Evolutionary conservation across 2,113 vertebrate species (phyloP).

Genomic region (Perognathus longimembris): DNA sequence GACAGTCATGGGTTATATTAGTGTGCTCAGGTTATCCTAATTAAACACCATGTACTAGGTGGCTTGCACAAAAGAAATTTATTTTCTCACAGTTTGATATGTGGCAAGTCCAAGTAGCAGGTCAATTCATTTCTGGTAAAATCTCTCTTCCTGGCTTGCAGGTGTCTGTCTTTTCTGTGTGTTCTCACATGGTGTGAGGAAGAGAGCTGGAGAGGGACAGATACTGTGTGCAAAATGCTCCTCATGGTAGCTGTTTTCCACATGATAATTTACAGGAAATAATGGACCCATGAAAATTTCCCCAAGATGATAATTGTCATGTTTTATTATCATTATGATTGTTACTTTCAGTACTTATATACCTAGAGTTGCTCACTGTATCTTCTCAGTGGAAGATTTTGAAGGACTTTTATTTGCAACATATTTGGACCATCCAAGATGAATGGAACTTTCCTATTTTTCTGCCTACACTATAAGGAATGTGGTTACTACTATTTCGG

Average conservation of each 20-base stretch:
- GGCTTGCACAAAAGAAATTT: not conserved
- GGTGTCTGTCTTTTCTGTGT: not conserved
- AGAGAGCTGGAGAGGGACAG: too few species aligned
- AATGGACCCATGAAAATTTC: not conserved
- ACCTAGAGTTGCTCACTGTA: not conserved
- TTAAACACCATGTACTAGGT: not conserved
- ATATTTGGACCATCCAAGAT: not conserved
- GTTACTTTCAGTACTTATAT: not conserved
- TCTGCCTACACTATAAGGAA: not conserved
- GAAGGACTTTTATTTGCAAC: not conserved
- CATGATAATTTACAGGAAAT: not conserved
- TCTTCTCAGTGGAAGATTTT: not conserved
- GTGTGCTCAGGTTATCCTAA: not conserved
- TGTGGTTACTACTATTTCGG: constrained; percentile 1
- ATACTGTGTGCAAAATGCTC: not conserved
- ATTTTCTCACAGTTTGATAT: not conserved
- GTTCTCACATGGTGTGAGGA: not conserved
- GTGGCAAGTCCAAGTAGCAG: not conserved
- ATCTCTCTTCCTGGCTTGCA: not conserved
- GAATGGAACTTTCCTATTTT: not conserved
- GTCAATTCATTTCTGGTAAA: not conserved
- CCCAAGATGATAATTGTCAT: not conserved
- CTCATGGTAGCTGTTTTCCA: not conserved
- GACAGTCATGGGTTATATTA: not conserved
- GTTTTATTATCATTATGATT: not conserved